phyloP scores from a whole-genome alignment of 2,113 vertebrate genomes.

The Rhabdornis inornatus region DNA sequence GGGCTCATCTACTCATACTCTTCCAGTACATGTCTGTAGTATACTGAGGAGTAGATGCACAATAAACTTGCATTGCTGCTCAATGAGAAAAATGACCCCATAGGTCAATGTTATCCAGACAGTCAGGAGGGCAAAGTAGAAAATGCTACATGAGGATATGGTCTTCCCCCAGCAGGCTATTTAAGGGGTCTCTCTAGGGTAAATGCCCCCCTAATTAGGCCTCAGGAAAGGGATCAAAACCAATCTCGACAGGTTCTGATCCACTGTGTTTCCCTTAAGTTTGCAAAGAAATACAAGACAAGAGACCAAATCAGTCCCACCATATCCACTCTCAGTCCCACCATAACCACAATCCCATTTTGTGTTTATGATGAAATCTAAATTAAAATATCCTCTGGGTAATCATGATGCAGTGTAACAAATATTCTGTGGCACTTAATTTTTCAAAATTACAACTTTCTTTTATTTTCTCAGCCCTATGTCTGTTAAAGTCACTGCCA shows the following conservation, averaged over 20 bases:
- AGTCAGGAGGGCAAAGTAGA: background rate
- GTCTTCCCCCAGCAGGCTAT: background rate
- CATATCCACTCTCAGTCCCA: background rate
- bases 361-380: background rate
- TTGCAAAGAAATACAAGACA: background rate
- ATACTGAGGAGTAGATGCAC: background rate
- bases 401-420: background rate
- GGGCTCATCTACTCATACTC: background rate
- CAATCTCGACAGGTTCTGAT: background rate
- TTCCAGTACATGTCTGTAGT: background rate
- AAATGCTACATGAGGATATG: accelerated
- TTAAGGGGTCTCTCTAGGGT: background rate
- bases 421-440: background rate
- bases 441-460: background rate
- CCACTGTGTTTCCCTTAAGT: background rate
- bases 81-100: background rate
- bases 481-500: background rate
- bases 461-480: background rate
- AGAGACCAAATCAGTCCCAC: background rate
- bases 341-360: background rate
- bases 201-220: background rate
- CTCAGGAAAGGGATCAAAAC: background rate
- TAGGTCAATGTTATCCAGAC: background rate
- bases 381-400: background rate
- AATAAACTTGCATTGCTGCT: background rate